phyloP scores from a whole-genome alignment of 2,113 vertebrate species.

The Perca schrenkii region DNA sequence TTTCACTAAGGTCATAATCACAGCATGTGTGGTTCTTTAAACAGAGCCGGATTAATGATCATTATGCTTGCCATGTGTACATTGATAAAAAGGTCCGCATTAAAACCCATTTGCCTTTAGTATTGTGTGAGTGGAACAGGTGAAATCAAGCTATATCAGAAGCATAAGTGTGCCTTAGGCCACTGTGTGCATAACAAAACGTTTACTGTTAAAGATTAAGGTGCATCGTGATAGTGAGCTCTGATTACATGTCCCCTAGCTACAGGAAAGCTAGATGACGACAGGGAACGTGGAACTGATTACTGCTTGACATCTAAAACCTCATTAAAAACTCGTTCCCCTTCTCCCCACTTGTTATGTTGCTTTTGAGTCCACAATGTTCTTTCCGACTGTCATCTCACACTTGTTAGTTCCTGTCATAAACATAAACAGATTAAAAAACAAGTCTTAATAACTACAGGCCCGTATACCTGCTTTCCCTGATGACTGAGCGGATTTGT shows the following conservation, averaged over 20 bases:
- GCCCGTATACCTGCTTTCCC: not conserved
- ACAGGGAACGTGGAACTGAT: not conserved
- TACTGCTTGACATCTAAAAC: not conserved
- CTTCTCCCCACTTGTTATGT: conserved; percentile 9
- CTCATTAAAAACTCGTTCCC: conserved; percentile 7
- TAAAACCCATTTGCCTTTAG: not conserved
- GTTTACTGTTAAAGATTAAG: not conserved
- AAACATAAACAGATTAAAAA: conserved; percentile 30
- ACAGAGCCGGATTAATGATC: conserved; percentile 5
- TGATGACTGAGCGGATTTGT: not conserved
- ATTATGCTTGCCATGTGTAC: not conserved
- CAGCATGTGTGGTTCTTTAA: not conserved
- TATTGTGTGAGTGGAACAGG: not conserved
- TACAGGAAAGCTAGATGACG: not conserved
- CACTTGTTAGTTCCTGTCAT: conserved; percentile 21
- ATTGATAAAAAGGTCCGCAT: not conserved
- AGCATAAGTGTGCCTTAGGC: not conserved
- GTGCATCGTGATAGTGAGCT: not conserved
- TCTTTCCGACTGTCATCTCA: not conserved
- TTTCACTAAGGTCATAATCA: not conserved
- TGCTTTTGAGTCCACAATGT: conserved; percentile 8
- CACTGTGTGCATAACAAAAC: not conserved
- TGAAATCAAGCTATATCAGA: not conserved
- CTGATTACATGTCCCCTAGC: not conserved
- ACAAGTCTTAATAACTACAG: not conserved